These are phyloP conservation scores for Eurois occulta DNA, from an alignment of 2,888 invertebrate species.

Conservation along the genomic window DNA sequence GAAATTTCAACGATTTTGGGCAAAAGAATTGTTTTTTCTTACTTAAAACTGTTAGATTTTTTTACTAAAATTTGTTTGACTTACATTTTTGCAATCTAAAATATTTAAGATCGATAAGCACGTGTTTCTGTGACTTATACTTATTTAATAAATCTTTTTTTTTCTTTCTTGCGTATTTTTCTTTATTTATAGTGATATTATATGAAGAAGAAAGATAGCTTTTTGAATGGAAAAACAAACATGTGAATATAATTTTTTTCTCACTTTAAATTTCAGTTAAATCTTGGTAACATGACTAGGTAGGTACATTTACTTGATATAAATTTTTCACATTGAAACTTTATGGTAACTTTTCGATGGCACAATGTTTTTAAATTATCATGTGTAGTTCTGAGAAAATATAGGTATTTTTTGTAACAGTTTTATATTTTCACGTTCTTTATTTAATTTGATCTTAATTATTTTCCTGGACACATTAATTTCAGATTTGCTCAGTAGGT, in stretches of 20 bases:
- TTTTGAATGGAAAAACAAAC: neutral
- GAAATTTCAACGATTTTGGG: slow-evolving; percentile 17
- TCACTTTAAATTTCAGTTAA: neutral
- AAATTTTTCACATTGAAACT: neutral
- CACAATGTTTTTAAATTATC: neutral
- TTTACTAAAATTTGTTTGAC: neutral
- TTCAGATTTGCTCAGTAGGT: neutral
- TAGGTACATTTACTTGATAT: neutral
- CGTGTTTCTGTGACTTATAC: neutral
- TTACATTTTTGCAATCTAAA: neutral
- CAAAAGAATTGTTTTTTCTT: neutral
- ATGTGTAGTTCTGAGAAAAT: neutral
- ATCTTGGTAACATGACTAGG: neutral
- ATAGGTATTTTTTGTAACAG: neutral
- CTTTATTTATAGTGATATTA: neutral
- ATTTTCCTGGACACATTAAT: neutral
- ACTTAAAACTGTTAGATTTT: neutral
- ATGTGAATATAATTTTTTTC: neutral
- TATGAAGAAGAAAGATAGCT: neutral
- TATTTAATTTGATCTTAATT: neutral
- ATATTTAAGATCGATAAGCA: neutral
- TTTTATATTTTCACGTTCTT: neutral
- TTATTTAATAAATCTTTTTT: neutral
- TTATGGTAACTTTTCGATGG: neutral
- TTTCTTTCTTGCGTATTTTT: neutral